Conservation (phyloP, 2,113 vertebrate genomes). For the Anoura caudifer region DNA sequence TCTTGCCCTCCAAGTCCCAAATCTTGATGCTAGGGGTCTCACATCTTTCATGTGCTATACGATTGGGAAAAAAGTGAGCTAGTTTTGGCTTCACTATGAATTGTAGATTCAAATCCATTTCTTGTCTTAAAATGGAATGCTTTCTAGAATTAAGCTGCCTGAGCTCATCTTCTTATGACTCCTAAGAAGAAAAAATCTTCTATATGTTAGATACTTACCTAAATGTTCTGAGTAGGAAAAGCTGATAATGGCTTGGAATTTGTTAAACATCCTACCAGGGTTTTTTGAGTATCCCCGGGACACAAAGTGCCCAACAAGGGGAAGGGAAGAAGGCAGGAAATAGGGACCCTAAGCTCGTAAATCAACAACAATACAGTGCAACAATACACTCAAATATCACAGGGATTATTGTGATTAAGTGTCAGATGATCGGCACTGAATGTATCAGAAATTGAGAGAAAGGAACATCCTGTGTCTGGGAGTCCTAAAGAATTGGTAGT, state of each 20-base stretch:
- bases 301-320: background rate
- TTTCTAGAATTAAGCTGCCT: background rate
- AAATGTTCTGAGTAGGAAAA: background rate
- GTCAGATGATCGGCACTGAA: background rate
- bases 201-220: background rate
- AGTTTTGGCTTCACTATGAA: background rate
- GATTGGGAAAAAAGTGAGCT: background rate
- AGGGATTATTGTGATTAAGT: background rate
- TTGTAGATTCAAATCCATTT: background rate
- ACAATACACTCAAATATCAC: background rate
- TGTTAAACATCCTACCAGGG: background rate
- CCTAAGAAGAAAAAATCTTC: background rate
- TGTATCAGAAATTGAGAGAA: background rate
- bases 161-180: background rate
- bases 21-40: conserved; percentile 92
- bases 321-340: background rate
- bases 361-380: background rate
- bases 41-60: background rate
- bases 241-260: background rate
- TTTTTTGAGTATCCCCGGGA: background rate
- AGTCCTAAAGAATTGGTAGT: background rate
- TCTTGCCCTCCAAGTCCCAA: conserved; percentile 95
- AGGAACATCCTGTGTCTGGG: background rate
- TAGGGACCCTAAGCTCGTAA: background rate
- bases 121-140: background rate